These are phyloP conservation scores for Furcula furcula DNA, from an alignment of 2,888 invertebrate genomes.

Conservation along the genomic window DNA sequence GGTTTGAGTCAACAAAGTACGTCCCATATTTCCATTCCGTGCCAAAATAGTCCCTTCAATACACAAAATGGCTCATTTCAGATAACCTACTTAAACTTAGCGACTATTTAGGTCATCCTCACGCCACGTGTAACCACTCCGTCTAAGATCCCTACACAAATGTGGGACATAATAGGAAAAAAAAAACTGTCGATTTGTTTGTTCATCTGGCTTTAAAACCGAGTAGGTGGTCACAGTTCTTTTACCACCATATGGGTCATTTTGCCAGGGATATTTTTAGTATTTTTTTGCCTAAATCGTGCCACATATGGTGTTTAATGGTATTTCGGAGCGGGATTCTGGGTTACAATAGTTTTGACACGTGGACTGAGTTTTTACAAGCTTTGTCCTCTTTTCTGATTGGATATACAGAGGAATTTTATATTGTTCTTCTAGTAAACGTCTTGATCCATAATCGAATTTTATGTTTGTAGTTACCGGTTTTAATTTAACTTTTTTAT, in stretches of 20 bases:
- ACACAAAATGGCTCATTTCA: no score
- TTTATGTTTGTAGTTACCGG: no score
- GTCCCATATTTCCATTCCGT: no score
- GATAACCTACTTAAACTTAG: no score
- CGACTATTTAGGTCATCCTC: conserved; percentile 8
- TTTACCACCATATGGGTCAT: conserved; percentile 42
- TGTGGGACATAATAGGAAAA: conserved; percentile 21
- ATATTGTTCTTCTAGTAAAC: no score
- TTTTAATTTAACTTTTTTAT: no score
- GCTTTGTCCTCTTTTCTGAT: no score
- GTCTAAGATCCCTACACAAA: conserved; percentile 8
- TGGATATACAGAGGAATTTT: no score
- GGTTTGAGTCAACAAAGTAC: no score
- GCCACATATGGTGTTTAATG: conserved; percentile 37
- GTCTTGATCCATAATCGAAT: no score
- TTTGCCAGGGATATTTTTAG: conserved; percentile 28
- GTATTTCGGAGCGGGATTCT: conserved; percentile 1
- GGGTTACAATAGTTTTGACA: not conserved
- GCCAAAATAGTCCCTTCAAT: no score
- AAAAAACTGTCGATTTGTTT: conserved; percentile 38
- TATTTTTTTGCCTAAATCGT: conserved; percentile 34
- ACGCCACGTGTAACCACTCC: conserved; percentile 18
- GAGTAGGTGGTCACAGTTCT: conserved; percentile 11
- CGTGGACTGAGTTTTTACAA: not conserved
- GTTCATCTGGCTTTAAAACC: conserved; percentile 44